Conservation (phyloP, 2,888 invertebrate genomes). For the Lumbricus terrestris region DNA sequence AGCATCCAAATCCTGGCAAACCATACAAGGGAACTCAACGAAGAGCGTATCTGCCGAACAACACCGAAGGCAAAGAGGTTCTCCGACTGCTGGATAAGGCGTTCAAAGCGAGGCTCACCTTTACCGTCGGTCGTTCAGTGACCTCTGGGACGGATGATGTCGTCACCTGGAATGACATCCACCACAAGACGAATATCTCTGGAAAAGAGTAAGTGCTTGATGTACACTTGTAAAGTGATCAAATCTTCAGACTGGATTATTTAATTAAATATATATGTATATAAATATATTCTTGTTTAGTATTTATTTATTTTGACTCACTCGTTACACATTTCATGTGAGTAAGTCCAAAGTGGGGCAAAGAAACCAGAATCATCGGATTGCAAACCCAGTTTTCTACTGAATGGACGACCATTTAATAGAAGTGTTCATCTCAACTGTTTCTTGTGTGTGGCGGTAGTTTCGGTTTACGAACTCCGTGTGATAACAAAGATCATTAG, state of each 20-base stretch:
- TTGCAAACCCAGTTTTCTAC: too few species aligned
- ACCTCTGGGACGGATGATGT: slow-evolving; percentile 45
- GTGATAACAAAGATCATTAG: too few species aligned
- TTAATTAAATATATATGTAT: not conserved
- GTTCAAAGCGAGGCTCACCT: slow-evolving; percentile 46
- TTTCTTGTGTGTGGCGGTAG: not conserved
- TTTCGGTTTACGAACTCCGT: too few species aligned
- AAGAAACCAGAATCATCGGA: too few species aligned
- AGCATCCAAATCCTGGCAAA: slow-evolving; percentile 48
- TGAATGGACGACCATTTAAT: not conserved
- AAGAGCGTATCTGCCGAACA: slow-evolving; percentile 48
- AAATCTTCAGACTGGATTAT: not conserved
- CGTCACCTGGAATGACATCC: slow-evolving; percentile 53
- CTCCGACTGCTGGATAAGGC: slow-evolving; percentile 45
- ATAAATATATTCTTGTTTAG: not conserved
- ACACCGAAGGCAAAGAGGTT: slow-evolving; percentile 44
- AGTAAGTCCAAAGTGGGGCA: not conserved
- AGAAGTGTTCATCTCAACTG: not conserved
- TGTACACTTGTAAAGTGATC: not conserved
- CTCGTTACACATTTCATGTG: not conserved
- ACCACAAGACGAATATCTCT: slow-evolving; percentile 48
- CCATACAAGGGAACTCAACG: slow-evolving; percentile 43
- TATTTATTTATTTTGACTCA: not conserved
- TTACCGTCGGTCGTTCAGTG: slow-evolving; percentile 48
- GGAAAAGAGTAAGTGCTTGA: slow-evolving; percentile 25